Evolutionary conservation across 2,888 invertebrate genomes (phyloP), one percentile per base, ranked within the genome.

Genomic region (Rugalucina vietnamica): DNA sequence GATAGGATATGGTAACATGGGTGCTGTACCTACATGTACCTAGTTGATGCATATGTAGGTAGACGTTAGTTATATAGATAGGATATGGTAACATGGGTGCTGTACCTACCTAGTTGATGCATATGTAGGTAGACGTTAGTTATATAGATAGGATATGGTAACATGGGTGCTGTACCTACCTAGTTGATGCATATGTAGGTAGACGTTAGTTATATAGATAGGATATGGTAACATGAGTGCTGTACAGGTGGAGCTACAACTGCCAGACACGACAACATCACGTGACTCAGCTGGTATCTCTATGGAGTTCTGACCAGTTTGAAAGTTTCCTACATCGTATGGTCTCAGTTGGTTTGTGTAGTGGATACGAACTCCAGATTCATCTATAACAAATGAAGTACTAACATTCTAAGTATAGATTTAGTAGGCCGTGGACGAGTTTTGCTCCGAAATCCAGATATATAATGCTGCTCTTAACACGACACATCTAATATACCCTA

Each of bases 241-340:
- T 12, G 92, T 93, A 78, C 93, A 93, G 8, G 73, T 84, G 0
- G 84, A 70, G 34, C 91, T 89, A 70, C 93, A 93, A 29, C 87
- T 79, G 32, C 93, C 93, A 8, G 76, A 80, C 18, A 89, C 80
- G 12, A 70, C 39, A n/a, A 80, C 54, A 14, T 83, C 78, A 10
- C 32, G 24, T 36, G 81, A 69, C 12, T 81, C 76, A 14, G 90
- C 81, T 1, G 91, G 92, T 18, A 93, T 91, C n/a, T 88, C 85
- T 8, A 93, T 83, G n/a, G 90, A 81, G 77, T 92, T 90, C 74
- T 93, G 93, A 36, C 93, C 93, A 27, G 92, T 88, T 76, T 93
- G 93, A 0, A 93, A 90, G 79, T 93, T 91, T 24, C 92, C 93
- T 14, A 90, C 83, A 60, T 93, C 91, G 50, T 89, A 85, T 50